Evolutionary conservation across 2,797 vertebrate species (phyloP), one percentile per base, ranked within the genome.

Genomic region (Poeciliopsis presidionis): DNA sequence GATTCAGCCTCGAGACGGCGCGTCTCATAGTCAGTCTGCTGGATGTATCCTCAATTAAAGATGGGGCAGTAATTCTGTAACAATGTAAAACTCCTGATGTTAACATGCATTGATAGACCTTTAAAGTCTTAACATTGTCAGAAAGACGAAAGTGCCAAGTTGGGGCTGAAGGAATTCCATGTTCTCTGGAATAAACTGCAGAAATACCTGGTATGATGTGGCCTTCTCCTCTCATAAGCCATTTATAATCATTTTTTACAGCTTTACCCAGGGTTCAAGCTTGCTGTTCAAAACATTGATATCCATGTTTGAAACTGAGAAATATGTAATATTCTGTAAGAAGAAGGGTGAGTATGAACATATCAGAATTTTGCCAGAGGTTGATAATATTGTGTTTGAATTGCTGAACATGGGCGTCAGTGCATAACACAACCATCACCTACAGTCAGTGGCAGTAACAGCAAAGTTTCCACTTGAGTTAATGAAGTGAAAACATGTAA

Each of bases 11-110:
- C 0, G 94, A 95, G 67, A 95, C 95, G 1, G 81, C 90, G 49
- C 95, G 93, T 18, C 92, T 95, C 2, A 95, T 96, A 1, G 65
- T 96, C 88, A 94, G 89, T 57, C 93, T 96, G 70, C 55, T 96
- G 77, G 96, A 96, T 81, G 95, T 96, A 96, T 96, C 95, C 94
- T 93, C 22, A 79, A 73, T 39, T 22, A 73, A 65, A 76, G 43
- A 53, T 45, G 2, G 46, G 33, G 39, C 55, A 30, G 1, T 30
- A 43, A 43, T 55, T 59, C 30, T 36, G 33, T 11, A 39, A 18
- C 49, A n/a, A 7, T 73, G 33, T 55, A 16, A 39, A 73, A 25
- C 13, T 53, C 47, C 2, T 43, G 7, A 25, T 12, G 7, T 43
- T 41, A 20, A 22, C 47, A 41, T 33, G 7, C 1, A 65, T n/a